Percentiles rank a stretch among this genome's conserved stretches.
phyloP scores from a whole-genome alignment of 2,113 vertebrate species.

The Silurus meridionalis region DNA sequence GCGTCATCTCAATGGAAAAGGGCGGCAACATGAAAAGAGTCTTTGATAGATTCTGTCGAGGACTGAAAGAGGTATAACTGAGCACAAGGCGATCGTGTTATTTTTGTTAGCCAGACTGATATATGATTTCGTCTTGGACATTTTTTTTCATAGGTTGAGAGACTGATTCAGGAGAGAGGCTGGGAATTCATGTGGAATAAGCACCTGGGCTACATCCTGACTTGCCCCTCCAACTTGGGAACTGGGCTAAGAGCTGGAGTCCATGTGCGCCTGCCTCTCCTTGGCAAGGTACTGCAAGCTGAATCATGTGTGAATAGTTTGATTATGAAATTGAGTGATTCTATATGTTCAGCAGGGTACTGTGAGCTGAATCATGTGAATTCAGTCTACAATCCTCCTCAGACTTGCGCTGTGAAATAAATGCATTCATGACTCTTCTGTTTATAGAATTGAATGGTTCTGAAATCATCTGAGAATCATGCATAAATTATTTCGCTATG shows the following conservation, averaged over 20 bases:
- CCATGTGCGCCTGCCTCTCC: conserved; percentile 82
- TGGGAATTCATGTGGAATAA: conserved; percentile 98
- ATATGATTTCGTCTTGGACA: neutral
- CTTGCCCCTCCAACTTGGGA: conserved; percentile 90
- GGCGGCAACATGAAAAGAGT: conserved; percentile 92
- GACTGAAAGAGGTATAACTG: conserved; percentile 81
- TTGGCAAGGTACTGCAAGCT: conserved; percentile 78
- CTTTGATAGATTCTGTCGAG: conserved; percentile 89
- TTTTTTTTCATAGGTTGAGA: conserved; percentile 78
- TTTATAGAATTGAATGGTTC: too few relatives aligned
- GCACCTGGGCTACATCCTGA: conserved; percentile 84
- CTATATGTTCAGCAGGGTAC: conserved; percentile 52
- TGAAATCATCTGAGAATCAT: neutral
- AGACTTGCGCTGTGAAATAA: neutral
- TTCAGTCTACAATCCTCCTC: neutral
- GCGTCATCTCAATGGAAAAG: conserved; percentile 93
- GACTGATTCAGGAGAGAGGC: conserved; percentile 84
- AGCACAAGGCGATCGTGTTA: neutral
- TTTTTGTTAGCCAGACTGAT: neutral
- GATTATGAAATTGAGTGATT: neutral
- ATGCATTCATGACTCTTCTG: too few relatives aligned
- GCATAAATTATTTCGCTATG: neutral
- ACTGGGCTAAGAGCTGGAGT: conserved; percentile 88
- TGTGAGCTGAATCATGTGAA: neutral
- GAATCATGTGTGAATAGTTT: neutral